Base-by-base conservation (phyloP, 2,113 vertebrate species). In the Zingel zingel region DNA sequence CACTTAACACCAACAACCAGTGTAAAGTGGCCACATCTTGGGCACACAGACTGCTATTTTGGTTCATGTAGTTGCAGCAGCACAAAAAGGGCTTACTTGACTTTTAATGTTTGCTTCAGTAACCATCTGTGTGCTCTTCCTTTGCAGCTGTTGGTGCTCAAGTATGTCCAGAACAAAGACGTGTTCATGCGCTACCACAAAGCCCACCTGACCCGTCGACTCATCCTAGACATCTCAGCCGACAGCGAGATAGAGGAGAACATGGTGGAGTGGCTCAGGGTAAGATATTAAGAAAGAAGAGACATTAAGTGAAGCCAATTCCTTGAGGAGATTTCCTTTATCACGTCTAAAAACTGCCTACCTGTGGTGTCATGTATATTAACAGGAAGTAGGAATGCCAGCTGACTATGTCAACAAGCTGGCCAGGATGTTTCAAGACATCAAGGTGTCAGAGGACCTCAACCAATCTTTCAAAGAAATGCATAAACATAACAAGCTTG, bases 151-250 rank as follows among this genome's bases (percentile, higher is more conserved):
- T 93, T 99, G 92, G 98, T 99, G 92, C 96, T 99, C 87, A 99
- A 99, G 85, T 99, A 99, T 23, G 98, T 99, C 86, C 98, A 99
- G 93, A 99, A 99, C 94, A 99, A 99, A 95, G 98, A 99, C 23
- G 98, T 99, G 83, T 99, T 99, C 93, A 99, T 99, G 98, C 95
- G 98, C 33, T 99, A 99, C 68, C 98, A 99, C 94, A 99, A 99
- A 96, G 98, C 98, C 85, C 98, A 99, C 82, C 94, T 99, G 90
- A 99, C 98, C 19, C 95, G 98, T 15, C 97, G 98, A 47, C 96
- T 99, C 89, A 99, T 99, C 95, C 89, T 99, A 86, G 98, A 99
- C 95, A 99, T 99, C 91, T 99, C 98, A 13, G 98, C 98, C 1
- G 98, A 99, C 89, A 99, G 98, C 75, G 98, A 99, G 94, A 99